Evolutionary conservation across 2,113 vertebrate species (phyloP).

Genomic region (Rhinopomastus cyanomelas): DNA sequence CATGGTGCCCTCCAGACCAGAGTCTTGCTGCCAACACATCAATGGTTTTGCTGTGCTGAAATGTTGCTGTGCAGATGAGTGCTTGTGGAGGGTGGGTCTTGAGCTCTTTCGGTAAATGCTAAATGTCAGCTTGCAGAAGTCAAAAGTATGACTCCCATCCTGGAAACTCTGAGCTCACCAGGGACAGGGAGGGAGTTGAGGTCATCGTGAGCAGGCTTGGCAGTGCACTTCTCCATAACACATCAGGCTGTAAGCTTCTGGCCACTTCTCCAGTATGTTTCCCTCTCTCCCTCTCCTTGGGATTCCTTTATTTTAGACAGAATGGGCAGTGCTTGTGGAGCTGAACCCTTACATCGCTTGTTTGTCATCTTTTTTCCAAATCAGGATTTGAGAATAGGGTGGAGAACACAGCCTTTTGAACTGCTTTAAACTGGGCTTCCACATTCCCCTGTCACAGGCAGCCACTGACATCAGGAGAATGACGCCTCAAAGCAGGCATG

Average conservation of each 20-base stretch:
- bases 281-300: neutral
- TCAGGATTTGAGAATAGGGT: neutral
- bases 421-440: neutral
- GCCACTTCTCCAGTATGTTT: neutral
- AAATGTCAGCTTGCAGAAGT: neutral
- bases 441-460: neutral
- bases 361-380: neutral
- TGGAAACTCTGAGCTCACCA: conserved; percentile 45
- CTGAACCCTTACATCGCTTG: neutral
- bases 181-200: neutral
- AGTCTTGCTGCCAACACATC: neutral
- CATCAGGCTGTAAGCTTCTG: neutral
- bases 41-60: neutral
- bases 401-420: neutral
- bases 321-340: neutral
- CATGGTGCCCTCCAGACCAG: accelerated
- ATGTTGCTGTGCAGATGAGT: neutral
- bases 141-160: neutral
- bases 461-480: neutral
- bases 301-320: neutral
- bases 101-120: neutral
- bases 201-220: neutral
- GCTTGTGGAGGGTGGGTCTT: neutral
- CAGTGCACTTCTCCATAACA: neutral
- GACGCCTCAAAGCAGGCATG: neutral